Base-by-base conservation (phyloP, 2,113 vertebrate species). In the Amblyornis subalaris region DNA sequence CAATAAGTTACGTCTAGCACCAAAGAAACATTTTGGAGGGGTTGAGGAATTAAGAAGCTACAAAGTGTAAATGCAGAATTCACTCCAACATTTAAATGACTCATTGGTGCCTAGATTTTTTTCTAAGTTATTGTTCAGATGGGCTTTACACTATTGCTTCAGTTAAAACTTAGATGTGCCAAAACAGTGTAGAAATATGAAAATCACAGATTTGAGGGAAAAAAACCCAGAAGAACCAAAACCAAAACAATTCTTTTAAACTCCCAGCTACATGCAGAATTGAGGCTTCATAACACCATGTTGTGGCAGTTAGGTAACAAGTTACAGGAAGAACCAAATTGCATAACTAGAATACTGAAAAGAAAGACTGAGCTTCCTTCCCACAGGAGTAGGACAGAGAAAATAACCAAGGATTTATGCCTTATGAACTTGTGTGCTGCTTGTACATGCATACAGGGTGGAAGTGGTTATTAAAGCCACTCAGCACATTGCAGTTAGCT, bases 1-100 rank as follows among this genome's bases (percentile, higher is more conserved):
- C 93, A 97, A 96, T 96, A 96, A 97, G 94, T 96, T 97, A 97
- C 2, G 29, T 78, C 94, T 97, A 97, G 97, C 97, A 97, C 97
- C 97, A 96, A 96, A 94, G 66, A 93, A 95, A 91, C 79, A 70
- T 91, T 92, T 91, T 88, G 74, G 84, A 93, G 74, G 93, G 95
- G 82, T 69, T 96, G 94, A 96, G 90, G 95, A 96, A 80, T 85
- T 89, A 58, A 84, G 87, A 94, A 94, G 76, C 93, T 91, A 93
- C 51, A 16, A 92, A 94, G 60, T 77, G 33, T 85, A 83, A 95
- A 94, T 70, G 94, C 71, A 92, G 90, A 93, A 76, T 91, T 94
- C 73, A 85, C 14, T 72, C 85, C 69, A 86, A 80, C 65, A 33
- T 77, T 82, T 95, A 79, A 74, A 70, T 74, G 47, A 93, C 88